Conservation (phyloP, 2,888 invertebrate genomes). For the Agonopterix subpropinquella region DNA sequence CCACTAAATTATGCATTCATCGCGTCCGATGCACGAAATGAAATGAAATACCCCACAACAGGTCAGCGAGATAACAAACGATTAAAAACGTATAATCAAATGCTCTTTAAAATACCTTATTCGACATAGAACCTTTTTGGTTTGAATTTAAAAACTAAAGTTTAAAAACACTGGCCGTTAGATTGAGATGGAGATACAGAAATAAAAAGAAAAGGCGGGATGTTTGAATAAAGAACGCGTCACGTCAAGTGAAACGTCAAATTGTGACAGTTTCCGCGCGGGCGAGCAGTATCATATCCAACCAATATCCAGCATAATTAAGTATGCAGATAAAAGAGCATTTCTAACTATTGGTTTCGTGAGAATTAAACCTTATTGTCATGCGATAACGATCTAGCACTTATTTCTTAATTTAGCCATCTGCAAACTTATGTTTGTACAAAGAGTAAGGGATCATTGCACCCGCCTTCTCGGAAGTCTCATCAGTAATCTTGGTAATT, state of each 20-base stretch:
- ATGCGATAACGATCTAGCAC: no score
- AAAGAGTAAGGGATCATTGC: conserved; percentile 39
- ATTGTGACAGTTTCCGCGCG: conserved; percentile 74
- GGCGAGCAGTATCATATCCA: conserved; percentile 26
- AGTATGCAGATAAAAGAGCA: not conserved
- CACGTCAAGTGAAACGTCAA: conserved; percentile 73
- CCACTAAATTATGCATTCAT: conserved; percentile 72
- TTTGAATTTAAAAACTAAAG: conserved; percentile 33
- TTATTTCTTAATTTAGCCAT: no score
- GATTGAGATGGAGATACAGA: conserved; percentile 59
- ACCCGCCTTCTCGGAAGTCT: conserved; percentile 61
- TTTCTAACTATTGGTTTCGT: not conserved
- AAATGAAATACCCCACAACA: conserved; percentile 68
- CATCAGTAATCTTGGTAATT: conserved; percentile 27
- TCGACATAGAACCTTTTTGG: conserved; percentile 47
- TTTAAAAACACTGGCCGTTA: conserved; percentile 35
- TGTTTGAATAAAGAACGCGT: conserved; percentile 70
- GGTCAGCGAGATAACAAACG: conserved; percentile 63
- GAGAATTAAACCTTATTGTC: no score
- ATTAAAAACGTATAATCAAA: conserved; percentile 55
- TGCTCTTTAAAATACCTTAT: conserved; percentile 24
- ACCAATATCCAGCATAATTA: conserved; percentile 1
- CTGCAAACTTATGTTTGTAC: not conserved
- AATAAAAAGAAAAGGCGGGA: conserved; percentile 64
- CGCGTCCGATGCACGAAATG: conserved; percentile 57